These are phyloP conservation scores for Galagoides demidoff DNA, from an alignment of 2,797 vertebrate species.

Conservation along the genomic window DNA sequence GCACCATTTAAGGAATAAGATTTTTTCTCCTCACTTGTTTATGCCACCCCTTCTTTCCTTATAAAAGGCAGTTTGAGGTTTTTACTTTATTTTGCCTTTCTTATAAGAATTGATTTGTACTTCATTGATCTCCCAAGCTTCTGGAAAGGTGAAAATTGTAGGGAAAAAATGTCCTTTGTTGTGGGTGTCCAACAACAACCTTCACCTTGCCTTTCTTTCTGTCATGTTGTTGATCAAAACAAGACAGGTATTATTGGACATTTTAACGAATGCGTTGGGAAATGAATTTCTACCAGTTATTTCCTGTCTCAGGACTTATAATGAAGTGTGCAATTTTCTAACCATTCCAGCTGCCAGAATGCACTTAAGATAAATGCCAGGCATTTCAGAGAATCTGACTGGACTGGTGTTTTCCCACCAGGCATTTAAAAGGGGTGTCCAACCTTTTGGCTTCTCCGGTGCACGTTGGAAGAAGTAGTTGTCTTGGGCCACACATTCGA, in stretches of 20 bases:
- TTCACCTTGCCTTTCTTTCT: slow-evolving; percentile 31
- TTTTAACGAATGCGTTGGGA: slow-evolving; percentile 69
- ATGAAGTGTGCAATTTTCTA: not conserved
- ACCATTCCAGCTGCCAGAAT: not conserved
- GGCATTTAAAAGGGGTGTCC: not conserved
- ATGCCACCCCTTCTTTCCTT: not conserved
- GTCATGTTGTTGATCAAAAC: slow-evolving; percentile 65
- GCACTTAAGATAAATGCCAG: not conserved
- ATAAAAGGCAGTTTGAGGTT: slow-evolving; percentile 27
- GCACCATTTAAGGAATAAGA: not conserved
- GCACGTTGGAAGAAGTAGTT: too few species aligned
- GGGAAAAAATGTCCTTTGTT: slow-evolving; percentile 15
- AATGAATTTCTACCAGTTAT: slow-evolving; percentile 60
- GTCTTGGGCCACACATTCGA: too few species aligned
- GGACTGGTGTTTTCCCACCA: not conserved
- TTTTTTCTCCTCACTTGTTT: slow-evolving; percentile 21
- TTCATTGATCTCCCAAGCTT: slow-evolving; percentile 71
- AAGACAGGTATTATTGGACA: slow-evolving; percentile 31
- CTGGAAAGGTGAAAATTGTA: slow-evolving; percentile 69
- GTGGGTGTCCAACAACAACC: not conserved
- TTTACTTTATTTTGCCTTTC: slow-evolving; percentile 66
- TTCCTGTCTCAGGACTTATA: slow-evolving; percentile 6
- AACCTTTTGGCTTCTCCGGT: too few species aligned
- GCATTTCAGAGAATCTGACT: not conserved
- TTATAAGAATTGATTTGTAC: slow-evolving; percentile 66